A percentile compares a stretch with the other conserved stretches of the same genome.
These are phyloP conservation scores for Penaeus vannamei DNA, from an alignment of 1,140 invertebrate genomes.

Conservation along the genomic window DNA sequence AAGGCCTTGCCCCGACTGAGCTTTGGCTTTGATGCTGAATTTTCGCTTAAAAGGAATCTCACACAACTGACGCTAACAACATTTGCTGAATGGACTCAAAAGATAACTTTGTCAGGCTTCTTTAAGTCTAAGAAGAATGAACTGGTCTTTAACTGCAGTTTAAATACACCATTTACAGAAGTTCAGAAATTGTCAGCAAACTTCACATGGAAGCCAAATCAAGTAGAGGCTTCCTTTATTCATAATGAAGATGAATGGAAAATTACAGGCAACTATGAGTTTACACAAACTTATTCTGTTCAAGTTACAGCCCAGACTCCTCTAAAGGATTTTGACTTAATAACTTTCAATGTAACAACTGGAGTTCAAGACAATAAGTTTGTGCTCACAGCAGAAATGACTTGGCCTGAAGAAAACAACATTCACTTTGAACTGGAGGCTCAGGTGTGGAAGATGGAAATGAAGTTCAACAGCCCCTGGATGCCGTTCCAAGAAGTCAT, in stretches of 20 bases:
- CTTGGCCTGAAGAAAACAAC: constrained; percentile 28
- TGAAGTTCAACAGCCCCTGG: constrained; percentile 46
- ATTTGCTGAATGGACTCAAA: constrained; percentile 46
- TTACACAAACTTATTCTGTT: constrained; percentile 27
- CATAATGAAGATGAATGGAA: constrained; percentile 44
- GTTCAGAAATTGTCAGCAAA: constrained; percentile 3
- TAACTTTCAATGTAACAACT: background rate
- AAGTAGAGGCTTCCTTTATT: background rate
- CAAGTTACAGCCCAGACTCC: constrained; percentile 31
- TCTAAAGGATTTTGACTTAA: constrained; percentile 5
- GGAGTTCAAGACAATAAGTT: background rate
- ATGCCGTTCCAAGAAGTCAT: background rate
- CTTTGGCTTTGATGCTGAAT: constrained; percentile 32
- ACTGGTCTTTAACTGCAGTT: background rate
- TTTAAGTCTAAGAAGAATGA: constrained; percentile 10
- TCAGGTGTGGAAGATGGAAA: constrained; percentile 26
- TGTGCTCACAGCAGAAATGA: constrained; percentile 10
- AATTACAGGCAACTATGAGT: constrained; percentile 20
- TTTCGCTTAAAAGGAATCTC: background rate
- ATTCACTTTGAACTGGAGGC: constrained; percentile 30
- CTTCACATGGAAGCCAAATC: constrained; percentile 25
- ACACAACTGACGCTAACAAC: constrained; percentile 23
- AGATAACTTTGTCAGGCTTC: constrained; percentile 28
- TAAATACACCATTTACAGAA: constrained; percentile 33
- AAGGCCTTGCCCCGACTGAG: constrained; percentile 36